Conservation (phyloP, 2,888 invertebrate species). For the Clitarchus hookeri region DNA sequence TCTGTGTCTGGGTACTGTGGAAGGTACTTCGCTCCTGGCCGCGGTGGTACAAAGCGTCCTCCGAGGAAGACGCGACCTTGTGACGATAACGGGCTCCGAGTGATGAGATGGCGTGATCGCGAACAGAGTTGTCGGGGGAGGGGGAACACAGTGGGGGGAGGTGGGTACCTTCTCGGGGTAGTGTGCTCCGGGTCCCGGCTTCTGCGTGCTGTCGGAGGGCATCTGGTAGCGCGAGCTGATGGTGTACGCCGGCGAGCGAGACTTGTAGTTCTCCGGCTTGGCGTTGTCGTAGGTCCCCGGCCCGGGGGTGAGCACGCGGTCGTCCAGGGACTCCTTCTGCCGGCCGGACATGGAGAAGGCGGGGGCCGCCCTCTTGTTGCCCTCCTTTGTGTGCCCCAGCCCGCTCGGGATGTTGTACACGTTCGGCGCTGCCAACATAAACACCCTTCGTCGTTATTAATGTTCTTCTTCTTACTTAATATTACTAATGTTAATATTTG, state of each 20-base stretch:
- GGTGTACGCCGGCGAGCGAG: conserved; percentile 78
- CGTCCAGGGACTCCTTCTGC: conserved; percentile 74
- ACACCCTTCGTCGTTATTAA: background rate
- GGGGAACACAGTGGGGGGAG: background rate
- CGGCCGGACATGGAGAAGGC: conserved; percentile 87
- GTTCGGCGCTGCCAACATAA: conserved; percentile 72
- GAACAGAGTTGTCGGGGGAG: no score
- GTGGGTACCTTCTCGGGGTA: conserved; percentile 86
- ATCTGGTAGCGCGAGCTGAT: conserved; percentile 80
- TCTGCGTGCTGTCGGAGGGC: conserved; percentile 77
- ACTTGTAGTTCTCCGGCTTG: conserved; percentile 61
- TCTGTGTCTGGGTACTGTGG: conserved; percentile 74
- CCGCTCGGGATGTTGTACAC: conserved; percentile 81
- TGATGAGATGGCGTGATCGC: no score
- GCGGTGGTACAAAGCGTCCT: conserved; percentile 90
- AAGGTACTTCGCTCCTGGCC: conserved; percentile 79
- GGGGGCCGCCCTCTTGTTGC: conserved; percentile 71
- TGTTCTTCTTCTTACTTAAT: no score
- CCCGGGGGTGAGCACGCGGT: conserved; percentile 77
- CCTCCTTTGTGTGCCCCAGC: conserved; percentile 66
- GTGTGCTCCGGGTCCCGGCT: conserved; percentile 92
- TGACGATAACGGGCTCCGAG: no score
- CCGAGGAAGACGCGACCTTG: conserved; percentile 79
- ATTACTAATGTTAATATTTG: no score
- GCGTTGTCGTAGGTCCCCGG: conserved; percentile 78